Evolutionary conservation across 2,888 invertebrate species (phyloP), one percentile per base, ranked within the genome.

Genomic region (Dicyrtomina minuta): DNA sequence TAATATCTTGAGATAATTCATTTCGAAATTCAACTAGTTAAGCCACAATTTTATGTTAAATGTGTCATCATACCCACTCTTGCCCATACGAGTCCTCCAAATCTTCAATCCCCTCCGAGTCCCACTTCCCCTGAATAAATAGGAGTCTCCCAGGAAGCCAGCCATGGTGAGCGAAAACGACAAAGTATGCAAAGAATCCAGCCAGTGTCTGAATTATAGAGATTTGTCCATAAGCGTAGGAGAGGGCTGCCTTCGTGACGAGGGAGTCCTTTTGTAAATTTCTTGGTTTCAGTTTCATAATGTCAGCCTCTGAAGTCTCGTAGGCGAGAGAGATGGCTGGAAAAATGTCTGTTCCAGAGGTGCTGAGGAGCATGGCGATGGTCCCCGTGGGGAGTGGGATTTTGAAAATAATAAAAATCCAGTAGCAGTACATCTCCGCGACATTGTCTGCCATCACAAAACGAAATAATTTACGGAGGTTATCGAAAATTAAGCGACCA

Each of bases 401-500:
- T 62, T 61, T 61, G 1, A 72, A 44, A 33, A 72, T 66, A 2
- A 72, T 66, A 24, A 70, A 72, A 1, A 70, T 55, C 58, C 69
- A 70, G 46, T 70, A 72, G 55, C 69, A 66, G 53, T 70, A 72
- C 72, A 72, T 72, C 51, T 72, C 72, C 2, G 70, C 70, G n/a
- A 72, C 67, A 56, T 72, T 72, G 41, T 72, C 72, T 6, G 72
- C 70, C 62, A 72, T 56, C 2, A 61, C 66, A 27, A 44, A 72
- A 15, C 68, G n/a, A n/a, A n/a, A n/a, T n/a, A n/a, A n/a, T n/a
- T n/a, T n/a, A n/a, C n/a, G n/a, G n/a, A n/a, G n/a, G n/a, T 97
- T 97, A 85, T 97, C 96, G 85, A 96, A 97, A 84, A 97, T 96
- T 79, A 96, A 84, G 60, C 95, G 90, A 75, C 95, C 94, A 82